These are phyloP conservation scores for Aphaenogaster floridana DNA, from an alignment of 1,140 invertebrate species.

Conservation along the genomic window DNA sequence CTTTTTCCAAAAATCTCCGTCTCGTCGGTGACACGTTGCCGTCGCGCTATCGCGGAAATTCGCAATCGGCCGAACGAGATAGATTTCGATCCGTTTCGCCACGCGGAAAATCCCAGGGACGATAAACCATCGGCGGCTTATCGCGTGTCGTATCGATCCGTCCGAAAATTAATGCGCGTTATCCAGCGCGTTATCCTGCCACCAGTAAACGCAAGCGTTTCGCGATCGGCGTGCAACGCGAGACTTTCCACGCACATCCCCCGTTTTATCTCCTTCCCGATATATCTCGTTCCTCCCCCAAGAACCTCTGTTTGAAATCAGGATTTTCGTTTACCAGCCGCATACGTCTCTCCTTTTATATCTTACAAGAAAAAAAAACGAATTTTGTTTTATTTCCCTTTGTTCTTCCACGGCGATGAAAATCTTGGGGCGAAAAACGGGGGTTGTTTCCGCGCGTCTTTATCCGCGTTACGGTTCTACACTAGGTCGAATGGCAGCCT, in stretches of 20 bases:
- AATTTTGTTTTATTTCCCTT: slow-evolving; percentile 1
- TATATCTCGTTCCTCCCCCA: background rate
- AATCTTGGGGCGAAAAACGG: background rate
- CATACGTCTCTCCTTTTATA: background rate
- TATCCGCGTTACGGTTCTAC: slow-evolving; percentile 66
- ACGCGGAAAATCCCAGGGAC: slow-evolving; percentile 23
- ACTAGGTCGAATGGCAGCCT: slow-evolving; percentile 75
- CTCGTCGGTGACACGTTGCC: background rate
- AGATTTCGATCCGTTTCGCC: slow-evolving; percentile 9
- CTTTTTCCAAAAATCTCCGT: slow-evolving; percentile 26
- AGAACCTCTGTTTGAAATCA: background rate
- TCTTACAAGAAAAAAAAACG: background rate
- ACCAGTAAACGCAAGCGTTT: slow-evolving; percentile 6
- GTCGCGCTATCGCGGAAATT: background rate
- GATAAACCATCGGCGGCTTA: slow-evolving; percentile 49
- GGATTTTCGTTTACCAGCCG: background rate
- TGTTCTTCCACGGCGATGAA: background rate
- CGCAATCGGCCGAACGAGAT: slow-evolving; percentile 6
- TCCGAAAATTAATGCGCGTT: slow-evolving; percentile 51
- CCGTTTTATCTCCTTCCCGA: background rate
- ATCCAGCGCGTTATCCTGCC: slow-evolving; percentile 5
- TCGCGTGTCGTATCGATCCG: slow-evolving; percentile 46
- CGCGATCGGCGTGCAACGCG: slow-evolving; percentile 8
- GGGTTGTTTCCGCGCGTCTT: slow-evolving; percentile 12
- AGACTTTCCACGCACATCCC: slow-evolving; percentile 9